These are phyloP conservation scores for Gymnoscelis rufifasciata DNA, from an alignment of 2,888 invertebrate species.

Conservation along the genomic window DNA sequence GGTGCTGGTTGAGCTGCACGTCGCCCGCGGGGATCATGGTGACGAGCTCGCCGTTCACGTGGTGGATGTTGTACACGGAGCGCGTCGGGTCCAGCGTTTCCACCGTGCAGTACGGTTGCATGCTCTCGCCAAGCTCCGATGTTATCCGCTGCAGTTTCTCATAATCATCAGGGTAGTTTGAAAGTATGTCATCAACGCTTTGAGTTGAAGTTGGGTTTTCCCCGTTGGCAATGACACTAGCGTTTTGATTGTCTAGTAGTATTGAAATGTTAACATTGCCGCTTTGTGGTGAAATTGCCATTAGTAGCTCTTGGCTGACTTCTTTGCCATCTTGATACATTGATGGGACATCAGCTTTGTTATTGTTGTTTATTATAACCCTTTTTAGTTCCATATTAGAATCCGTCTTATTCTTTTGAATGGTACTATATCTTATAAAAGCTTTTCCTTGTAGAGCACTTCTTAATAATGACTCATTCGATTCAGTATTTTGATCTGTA, in stretches of 20 bases:
- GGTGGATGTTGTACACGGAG: slow-evolving; percentile 77
- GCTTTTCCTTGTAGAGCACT: slow-evolving; percentile 91
- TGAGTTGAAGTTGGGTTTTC: slow-evolving; percentile 79
- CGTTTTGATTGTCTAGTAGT: slow-evolving; percentile 67
- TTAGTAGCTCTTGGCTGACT: slow-evolving; percentile 56
- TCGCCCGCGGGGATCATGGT: slow-evolving; percentile 72
- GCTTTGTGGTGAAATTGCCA: slow-evolving; percentile 62
- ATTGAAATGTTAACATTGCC: slow-evolving; percentile 71
- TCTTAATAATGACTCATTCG: slow-evolving; percentile 86
- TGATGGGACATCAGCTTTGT: slow-evolving; percentile 76
- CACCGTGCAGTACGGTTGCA: slow-evolving; percentile 83
- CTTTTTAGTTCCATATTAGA: slow-evolving; percentile 61
- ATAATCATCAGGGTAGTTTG: slow-evolving; percentile 87
- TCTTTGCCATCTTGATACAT: slow-evolving; percentile 73
- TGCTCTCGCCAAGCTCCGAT: slow-evolving; percentile 88
- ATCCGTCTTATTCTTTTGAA: slow-evolving; percentile 73
- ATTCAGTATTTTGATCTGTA: slow-evolving; percentile 83
- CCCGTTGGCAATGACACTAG: slow-evolving; percentile 62
- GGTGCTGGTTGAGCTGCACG: slow-evolving; percentile 68
- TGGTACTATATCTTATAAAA: slow-evolving; percentile 76
- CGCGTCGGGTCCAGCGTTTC: slow-evolving; percentile 74
- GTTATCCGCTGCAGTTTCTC: slow-evolving; percentile 91
- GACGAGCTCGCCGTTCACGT: slow-evolving; percentile 68
- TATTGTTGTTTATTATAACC: slow-evolving; percentile 68
- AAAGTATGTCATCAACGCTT: slow-evolving; percentile 83